Evolutionary conservation across 2,113 vertebrate genomes (phyloP).

Genomic region (Turdus rufiventris): DNA sequence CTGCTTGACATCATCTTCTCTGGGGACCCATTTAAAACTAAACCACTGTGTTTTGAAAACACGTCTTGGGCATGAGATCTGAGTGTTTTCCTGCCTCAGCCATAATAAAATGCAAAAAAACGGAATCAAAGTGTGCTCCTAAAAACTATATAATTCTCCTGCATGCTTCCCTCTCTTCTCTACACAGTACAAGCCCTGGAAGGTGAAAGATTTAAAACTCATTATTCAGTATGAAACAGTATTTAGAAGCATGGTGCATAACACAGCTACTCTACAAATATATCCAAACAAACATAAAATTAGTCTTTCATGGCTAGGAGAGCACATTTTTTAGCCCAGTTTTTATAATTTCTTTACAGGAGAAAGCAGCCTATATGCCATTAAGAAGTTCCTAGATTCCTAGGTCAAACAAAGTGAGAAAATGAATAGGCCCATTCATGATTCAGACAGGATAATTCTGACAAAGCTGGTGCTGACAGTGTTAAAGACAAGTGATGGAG

Average conservation of each 20-base stretch:
- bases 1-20: conserved; percentile 3
- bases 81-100: not conserved
- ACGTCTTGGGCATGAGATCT: not conserved
- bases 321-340: not conserved
- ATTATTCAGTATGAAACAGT: not conserved
- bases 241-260: conserved; percentile 3
- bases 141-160: not conserved
- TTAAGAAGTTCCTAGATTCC: conserved; percentile 6
- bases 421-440: conserved; percentile 71
- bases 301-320: conserved; percentile 8
- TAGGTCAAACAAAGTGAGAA: conserved; percentile 46
- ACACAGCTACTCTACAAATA: not conserved
- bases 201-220: conserved; percentile 37
- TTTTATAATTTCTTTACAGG: conserved; percentile 38
- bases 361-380: conserved; percentile 31
- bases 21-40: not conserved
- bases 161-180: not conserved
- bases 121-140: not conserved
- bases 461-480: conserved; percentile 66
- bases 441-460: conserved; percentile 67
- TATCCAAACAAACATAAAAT: conserved; percentile 48
- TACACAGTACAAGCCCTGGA: not conserved
- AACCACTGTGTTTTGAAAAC: not conserved
- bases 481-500: conserved; percentile 68
- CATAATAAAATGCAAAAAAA: conserved; percentile 3